Base-by-base conservation (phyloP, 1,140 invertebrate species). In the Apis laboriosa region DNA sequence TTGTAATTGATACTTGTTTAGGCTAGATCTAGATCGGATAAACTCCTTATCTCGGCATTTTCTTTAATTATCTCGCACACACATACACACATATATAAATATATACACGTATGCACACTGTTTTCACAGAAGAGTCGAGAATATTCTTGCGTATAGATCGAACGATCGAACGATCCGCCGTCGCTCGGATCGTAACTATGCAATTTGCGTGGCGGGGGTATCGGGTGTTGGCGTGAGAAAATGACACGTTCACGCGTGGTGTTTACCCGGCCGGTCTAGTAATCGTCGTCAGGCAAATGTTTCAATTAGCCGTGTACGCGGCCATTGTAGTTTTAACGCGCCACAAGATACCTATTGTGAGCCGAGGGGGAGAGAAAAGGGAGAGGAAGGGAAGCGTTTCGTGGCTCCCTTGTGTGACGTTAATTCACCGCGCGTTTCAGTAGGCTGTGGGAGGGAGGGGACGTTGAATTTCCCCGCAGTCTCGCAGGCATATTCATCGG, bases 251-350 rank as follows among this genome's bases (percentile, higher is more conserved):
- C 70, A 34, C 86, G 78, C 80, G 75, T 72, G 34, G 66, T 79
- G 84, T 87, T 87, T 85, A 75, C 71, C 61, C 75, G 84, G 75
- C 78, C 78, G 73, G 72, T 67, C 75, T 78, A 85, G 84, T 73
- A 88, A 87, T 87, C 77, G 56, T 82, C 67, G 34, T 43, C 56
- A 74, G 87, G 81, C 79, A 85, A 88, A 88, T 88, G 75, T 88
- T 88, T 86, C 53, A 87, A 88, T 88, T 85, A 88, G 67, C 67
- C n/a, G 43, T 34, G 61, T 79, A 77, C 80, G 43, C 75, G 49
- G 75, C 80, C 80, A 83, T 77, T 83, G 80, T 77, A 77, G 75
- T 83, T 83, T 77, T 77, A 83, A 77, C 74, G 75, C 74, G 80
- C 28, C 49, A 77, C 64, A 53, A 77, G 66, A 83, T 68, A 77